phyloP scores from a whole-genome alignment of 2,797 vertebrate genomes.

The Heterohyrax brucei region DNA sequence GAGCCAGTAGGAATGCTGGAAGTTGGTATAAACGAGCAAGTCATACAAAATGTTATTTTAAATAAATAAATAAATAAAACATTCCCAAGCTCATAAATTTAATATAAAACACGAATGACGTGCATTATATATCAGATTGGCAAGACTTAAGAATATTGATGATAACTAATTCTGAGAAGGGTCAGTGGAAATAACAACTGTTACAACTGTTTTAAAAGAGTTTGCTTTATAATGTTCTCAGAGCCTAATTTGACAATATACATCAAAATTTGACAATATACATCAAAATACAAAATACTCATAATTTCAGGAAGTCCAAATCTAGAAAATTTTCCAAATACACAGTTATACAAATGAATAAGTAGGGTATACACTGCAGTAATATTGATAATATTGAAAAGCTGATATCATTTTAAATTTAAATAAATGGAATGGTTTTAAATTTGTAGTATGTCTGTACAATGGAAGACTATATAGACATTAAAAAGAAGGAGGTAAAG shows the following conservation, averaged over 20 bases:
- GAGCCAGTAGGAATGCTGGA: not conserved
- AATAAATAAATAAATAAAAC: not conserved
- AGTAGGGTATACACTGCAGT: not conserved
- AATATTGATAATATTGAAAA: not conserved
- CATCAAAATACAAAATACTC: not conserved
- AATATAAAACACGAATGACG: not conserved
- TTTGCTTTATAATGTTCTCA: not conserved
- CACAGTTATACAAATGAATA: not conserved
- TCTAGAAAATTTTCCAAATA: not conserved
- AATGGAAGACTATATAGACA: not conserved
- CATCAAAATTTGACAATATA: not conserved
- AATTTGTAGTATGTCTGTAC: not conserved
- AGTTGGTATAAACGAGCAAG: not conserved
- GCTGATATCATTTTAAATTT: not conserved
- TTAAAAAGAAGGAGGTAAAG: not conserved
- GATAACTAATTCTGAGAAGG: too few relatives aligned
- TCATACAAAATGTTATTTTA: not conserved
- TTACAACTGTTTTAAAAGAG: not conserved
- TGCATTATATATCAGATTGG: not conserved
- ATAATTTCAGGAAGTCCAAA: not conserved
- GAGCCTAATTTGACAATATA: not conserved
- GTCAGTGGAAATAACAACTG: not conserved
- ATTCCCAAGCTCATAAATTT: not conserved
- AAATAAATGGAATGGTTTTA: not conserved
- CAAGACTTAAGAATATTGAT: too few relatives aligned